Base-by-base conservation (phyloP, 2,113 vertebrate genomes). In the Xiphophorus maculatus region DNA sequence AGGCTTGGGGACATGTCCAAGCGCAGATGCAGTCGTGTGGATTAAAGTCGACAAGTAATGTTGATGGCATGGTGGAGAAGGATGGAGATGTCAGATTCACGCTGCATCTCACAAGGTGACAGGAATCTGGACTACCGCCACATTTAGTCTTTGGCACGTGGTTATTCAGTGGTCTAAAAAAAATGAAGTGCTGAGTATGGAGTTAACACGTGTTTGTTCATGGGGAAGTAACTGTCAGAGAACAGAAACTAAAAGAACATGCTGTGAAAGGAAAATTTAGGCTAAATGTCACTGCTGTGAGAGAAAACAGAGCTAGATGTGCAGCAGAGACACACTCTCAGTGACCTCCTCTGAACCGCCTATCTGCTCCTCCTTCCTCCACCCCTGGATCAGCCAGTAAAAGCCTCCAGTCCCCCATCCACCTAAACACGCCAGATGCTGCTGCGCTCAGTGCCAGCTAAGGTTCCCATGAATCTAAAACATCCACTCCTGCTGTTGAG, bases 341-440 rank as follows among this genome's bases (percentile, higher is more conserved):
- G 65, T 77, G 84, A 80, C 76, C 82, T 78, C 71, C 68, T 72
- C 61, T 79, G 54, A 77, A 27, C 63, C 63, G 29, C 13, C 29
- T 19, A 63, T 22, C 30, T 60, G 62, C 64, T 12, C 70, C 40
- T 32, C 70, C 72, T 69, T 74, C 25, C 69, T 84, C 58, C 71
- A 82, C 87, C 77, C 54, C 84, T 86, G 87, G 82, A 87, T 54
- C 69, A 70, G 72, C 72, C 30, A 66, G 66, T 27, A 8, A 61
- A 54, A 63, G 66, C 83, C 72, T 84, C 67, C 67, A 70, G 76
- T 48, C 71, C 48, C 74, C 29, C 37, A 85, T 86, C 85, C 85
- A 90, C 71, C 79, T 30, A 84, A 90, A 90, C 85, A 91, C 60
- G 72, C 35, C 44, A 79, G 32, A 69, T 73, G 51, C 90, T 82